Conservation (phyloP, 2,797 vertebrate species). For the Emys orbicularis region DNA sequence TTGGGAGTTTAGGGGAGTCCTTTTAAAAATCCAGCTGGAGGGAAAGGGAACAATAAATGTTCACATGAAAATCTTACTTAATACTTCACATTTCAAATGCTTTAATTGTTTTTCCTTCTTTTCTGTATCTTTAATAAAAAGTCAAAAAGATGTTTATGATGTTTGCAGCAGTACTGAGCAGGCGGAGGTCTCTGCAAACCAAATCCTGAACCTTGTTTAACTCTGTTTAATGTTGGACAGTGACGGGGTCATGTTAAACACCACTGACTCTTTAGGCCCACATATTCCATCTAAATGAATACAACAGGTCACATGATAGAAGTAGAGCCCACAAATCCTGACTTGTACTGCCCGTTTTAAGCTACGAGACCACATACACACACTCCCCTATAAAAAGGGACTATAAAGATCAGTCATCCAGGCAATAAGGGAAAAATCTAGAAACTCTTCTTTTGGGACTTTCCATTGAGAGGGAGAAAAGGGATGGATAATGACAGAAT, state of each 20-base stretch:
- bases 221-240: background rate
- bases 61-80: background rate
- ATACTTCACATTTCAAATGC: background rate
- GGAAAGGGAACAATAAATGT: background rate
- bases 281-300: background rate
- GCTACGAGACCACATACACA: background rate
- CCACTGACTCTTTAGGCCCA: background rate
- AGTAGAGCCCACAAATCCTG: background rate
- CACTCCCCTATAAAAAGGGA: background rate
- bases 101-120: background rate
- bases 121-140: background rate
- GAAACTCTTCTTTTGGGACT: background rate
- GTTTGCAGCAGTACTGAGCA: background rate
- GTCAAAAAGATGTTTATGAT: background rate
- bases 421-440: accelerated
- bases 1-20: background rate
- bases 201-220: background rate
- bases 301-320: background rate
- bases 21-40: background rate
- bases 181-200: background rate
- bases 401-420: background rate
- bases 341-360: accelerated
- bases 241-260: background rate
- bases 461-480: background rate
- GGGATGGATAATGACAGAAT: background rate